Evolutionary conservation across 1,140 invertebrate genomes (phyloP).

Genomic region (Sminthurides bifidus): DNA sequence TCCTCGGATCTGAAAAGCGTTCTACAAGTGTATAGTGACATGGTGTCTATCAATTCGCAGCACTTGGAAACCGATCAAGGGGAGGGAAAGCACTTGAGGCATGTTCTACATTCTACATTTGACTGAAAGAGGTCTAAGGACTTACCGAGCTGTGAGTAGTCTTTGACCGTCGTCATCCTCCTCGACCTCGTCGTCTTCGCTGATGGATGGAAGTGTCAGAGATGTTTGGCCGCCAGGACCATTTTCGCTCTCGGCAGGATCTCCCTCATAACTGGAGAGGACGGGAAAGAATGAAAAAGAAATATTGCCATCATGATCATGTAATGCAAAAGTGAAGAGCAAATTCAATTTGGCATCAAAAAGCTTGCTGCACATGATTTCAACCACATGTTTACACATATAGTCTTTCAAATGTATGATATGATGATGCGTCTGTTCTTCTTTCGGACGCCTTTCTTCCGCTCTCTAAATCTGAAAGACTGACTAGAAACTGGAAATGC

Average conservation of each 20-base stretch:
- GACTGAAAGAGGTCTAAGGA: not conserved
- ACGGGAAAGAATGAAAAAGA: not conserved
- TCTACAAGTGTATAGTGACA: not conserved
- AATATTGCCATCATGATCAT: no score
- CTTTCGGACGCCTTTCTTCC: no score
- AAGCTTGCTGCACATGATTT: no score
- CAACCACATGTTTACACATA: no score
- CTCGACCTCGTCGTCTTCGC: slow-evolving; percentile 78
- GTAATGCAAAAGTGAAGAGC: not conserved
- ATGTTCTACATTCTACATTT: no score
- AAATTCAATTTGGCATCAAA: not conserved
- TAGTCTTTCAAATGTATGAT: no score
- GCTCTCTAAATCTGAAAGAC: no score
- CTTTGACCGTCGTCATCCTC: slow-evolving; percentile 50
- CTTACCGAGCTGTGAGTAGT: slow-evolving; percentile 31
- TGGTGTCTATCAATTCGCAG: no score
- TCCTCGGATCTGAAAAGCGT: slow-evolving; percentile 31
- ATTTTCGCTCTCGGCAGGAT: slow-evolving; percentile 49
- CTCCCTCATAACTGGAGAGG: slow-evolving; percentile 26
- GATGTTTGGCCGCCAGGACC: slow-evolving; percentile 50
- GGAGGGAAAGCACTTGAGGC: no score
- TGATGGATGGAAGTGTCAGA: slow-evolving; percentile 70
- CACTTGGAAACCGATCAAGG: no score
- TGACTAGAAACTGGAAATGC: no score
- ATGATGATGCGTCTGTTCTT: no score